Evolutionary conservation across 2,888 invertebrate genomes (phyloP), one percentile per base, ranked within the genome.

Genomic region (Holacanthella duospinosa): DNA sequence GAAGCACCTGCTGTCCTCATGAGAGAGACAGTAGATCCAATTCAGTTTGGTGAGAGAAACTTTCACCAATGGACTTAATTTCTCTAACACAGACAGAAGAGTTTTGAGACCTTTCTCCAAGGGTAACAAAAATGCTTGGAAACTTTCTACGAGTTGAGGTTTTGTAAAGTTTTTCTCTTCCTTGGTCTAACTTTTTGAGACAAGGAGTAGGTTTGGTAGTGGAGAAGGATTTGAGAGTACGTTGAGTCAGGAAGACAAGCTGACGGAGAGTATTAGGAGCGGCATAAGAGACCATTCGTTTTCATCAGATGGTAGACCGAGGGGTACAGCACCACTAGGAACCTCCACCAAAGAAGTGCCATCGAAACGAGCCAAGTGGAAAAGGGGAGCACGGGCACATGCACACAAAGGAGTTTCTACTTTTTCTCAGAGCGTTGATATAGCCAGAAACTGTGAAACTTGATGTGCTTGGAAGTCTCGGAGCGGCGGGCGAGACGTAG

Each of bases 191-290:
- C n/a, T n/a, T n/a, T n/a, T n/a, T n/a, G n/a, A n/a, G n/a, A n/a
- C n/a, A n/a, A n/a, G n/a, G n/a, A n/a, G n/a, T n/a, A n/a, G n/a
- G n/a, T n/a, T n/a, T n/a, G n/a, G n/a, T n/a, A n/a, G n/a, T n/a
- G n/a, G n/a, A n/a, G n/a, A n/a, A n/a, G n/a, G n/a, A n/a, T n/a
- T n/a, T n/a, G n/a, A n/a, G n/a, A n/a, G n/a, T n/a, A n/a, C n/a
- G n/a, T n/a, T n/a, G n/a, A n/a, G n/a, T n/a, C n/a, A n/a, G n/a
- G n/a, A n/a, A n/a, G n/a, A n/a, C n/a, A n/a, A 27, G 61, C 60
- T 64, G 56, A 62, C 56, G 60, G 60, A 59, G 55, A 61, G 55
- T 58, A 61, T 27, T 29, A 59, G 29, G 27, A 26, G 27, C 43
- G 55, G n/a, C 4, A 26, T 48, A 25, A 29, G 58, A 27, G 29